Evolutionary conservation across 1,140 invertebrate species (phyloP), one percentile per base, ranked within the genome.

Genomic region (Cydia pomonella): DNA sequence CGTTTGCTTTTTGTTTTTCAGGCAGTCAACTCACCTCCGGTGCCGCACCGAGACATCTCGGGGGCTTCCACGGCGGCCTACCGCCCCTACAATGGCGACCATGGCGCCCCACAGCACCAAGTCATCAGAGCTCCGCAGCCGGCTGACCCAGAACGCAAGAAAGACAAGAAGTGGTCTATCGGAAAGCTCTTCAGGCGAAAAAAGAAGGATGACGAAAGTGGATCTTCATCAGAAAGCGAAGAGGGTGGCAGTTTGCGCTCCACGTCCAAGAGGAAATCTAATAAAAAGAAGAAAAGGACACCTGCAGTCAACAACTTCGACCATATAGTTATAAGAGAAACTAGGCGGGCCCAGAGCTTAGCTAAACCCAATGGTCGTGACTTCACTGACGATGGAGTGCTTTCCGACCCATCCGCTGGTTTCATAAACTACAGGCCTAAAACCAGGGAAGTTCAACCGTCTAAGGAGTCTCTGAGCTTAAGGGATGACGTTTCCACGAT

Each of bases 101-200:
- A 90, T 74, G 74, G 85, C 63, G 77, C 87, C 76, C 80, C 88
- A 77, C 88, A 87, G 62, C 85, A 86, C 10, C 85, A 88, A 21
- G 77, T 84, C 38, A 88, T 91, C n/a, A 83, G 88, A 44, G 82
- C 85, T 7, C 73, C 79, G 53, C 87, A 82, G 75, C 75, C 83
- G 72, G 85, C 80, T 21, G 89, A 91, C 72, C 63, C 77, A 13
- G 91, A 92, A 79, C 82, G 88, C 29, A 93, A 93, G 77, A 93
- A 93, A 83, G 92, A 95, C 69, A 96, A 96, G 86, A 96, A 96
- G 90, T 96, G 96, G 96, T 95, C 95, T 0, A 93, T 96, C 5
- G 96, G 96, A 18, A 95, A 95, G 79, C 92, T 97, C 1, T 96
- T 96, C 79, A 93, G 95, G 79, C 90, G 95, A 84, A 95, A 95